Percentiles rank a stretch among this genome's conserved stretches.
Conservation (phyloP, 2,113 vertebrate species). For the Nibea coibor region DNA sequence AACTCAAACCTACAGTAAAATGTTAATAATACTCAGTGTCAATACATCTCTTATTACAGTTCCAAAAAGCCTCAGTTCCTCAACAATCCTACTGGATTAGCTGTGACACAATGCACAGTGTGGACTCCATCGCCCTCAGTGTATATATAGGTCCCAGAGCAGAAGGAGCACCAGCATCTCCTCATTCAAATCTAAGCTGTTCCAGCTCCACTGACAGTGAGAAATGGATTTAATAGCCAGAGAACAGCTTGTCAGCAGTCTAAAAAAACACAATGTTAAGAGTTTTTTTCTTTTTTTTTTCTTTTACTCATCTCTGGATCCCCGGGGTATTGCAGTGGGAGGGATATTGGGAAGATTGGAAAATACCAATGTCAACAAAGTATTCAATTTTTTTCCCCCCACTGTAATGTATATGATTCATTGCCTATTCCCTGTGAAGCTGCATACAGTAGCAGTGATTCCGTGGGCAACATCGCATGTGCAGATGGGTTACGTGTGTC, state of each 20-base stretch:
- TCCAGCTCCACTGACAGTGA: slow-evolving; percentile 78
- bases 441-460: background rate
- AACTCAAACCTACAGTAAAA: background rate
- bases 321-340: slow-evolving; percentile 59
- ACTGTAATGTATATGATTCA: slow-evolving; percentile 42
- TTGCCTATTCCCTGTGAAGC: slow-evolving; percentile 42
- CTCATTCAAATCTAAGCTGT: slow-evolving; percentile 75
- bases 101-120: slow-evolving; percentile 44
- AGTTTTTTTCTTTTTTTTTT: slow-evolving; percentile 31
- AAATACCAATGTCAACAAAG: slow-evolving; percentile 65
- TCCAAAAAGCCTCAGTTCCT: background rate
- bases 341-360: slow-evolving; percentile 63
- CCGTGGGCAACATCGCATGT: slow-evolving; percentile 5
- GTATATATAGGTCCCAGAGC: slow-evolving; percentile 61
- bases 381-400: slow-evolving; percentile 2
- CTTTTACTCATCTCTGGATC: slow-evolving; percentile 62
- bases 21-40: background rate
- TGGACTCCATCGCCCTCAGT: slow-evolving; percentile 41
- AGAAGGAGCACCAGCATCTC: slow-evolving; percentile 61
- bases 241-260: slow-evolving; percentile 82
- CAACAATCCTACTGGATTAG: slow-evolving; percentile 32
- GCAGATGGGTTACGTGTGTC: slow-evolving; percentile 11
- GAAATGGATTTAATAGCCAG: slow-evolving; percentile 83
- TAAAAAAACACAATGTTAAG: slow-evolving; percentile 74
- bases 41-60: background rate